Conservation (phyloP, 2,113 vertebrate species). For the Thamnophis sirtalis region DNA sequence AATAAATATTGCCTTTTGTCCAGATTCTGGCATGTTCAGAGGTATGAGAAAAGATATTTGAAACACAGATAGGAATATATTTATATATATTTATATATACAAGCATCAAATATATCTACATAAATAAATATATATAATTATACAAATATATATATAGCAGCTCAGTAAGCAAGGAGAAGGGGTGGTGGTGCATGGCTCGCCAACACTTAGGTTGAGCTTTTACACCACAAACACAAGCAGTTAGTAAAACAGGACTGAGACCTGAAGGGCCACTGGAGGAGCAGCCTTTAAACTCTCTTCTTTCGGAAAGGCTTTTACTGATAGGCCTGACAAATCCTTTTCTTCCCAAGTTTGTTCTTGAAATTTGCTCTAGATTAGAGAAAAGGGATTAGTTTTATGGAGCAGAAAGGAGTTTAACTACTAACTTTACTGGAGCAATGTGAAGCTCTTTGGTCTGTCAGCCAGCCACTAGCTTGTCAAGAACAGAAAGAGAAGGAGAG, state of each 20-base stretch:
- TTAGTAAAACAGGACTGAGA: slow-evolving; percentile 68
- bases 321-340: slow-evolving; percentile 62
- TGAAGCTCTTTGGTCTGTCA: slow-evolving; percentile 50
- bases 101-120: not conserved
- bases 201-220: slow-evolving; percentile 36
- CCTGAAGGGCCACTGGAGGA: slow-evolving; percentile 68
- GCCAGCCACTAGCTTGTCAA: slow-evolving; percentile 55
- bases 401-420: slow-evolving; percentile 52
- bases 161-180: slow-evolving; percentile 45
- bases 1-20: not conserved
- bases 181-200: slow-evolving; percentile 52
- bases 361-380: slow-evolving; percentile 78
- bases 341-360: slow-evolving; percentile 68
- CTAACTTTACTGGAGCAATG: slow-evolving; percentile 15
- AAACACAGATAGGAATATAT: slow-evolving; percentile 45
- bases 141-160: slow-evolving; percentile 33
- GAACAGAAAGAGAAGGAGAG: slow-evolving; percentile 49
- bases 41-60: slow-evolving; percentile 62
- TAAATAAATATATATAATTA: not conserved
- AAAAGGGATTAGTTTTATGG: slow-evolving; percentile 71
- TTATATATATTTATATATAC: not conserved
- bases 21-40: slow-evolving; percentile 62
- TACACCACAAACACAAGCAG: slow-evolving; percentile 48
- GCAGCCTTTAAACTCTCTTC: slow-evolving; percentile 65
- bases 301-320: slow-evolving; percentile 61